Conservation (phyloP, 2,113 vertebrate species). For the Passer montanus region DNA sequence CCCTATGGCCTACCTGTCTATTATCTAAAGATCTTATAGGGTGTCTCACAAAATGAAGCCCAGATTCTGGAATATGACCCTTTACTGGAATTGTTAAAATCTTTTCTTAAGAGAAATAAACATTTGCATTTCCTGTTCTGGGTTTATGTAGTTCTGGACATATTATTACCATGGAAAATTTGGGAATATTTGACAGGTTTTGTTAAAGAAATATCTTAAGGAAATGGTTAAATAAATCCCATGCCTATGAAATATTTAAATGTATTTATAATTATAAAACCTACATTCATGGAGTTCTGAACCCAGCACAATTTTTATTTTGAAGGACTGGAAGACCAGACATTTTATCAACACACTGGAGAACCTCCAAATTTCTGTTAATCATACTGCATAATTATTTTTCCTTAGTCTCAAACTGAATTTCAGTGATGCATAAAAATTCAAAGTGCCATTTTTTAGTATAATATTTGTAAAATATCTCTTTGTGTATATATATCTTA, state of each 20-base stretch:
- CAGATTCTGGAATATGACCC: background rate
- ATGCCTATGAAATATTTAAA: background rate
- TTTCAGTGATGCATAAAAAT: background rate
- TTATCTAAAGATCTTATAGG: background rate
- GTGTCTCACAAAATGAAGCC: background rate
- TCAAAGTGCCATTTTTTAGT: background rate
- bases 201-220: background rate
- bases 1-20: background rate
- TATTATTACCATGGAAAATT: background rate
- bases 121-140: background rate
- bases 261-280: background rate
- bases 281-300: background rate
- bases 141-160: background rate
- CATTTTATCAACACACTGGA: background rate
- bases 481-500: background rate
- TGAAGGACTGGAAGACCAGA: conserved; percentile 4
- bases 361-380: background rate
- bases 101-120: background rate
- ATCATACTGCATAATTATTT: background rate
- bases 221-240: background rate
- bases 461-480: background rate
- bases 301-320: background rate
- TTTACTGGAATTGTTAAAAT: background rate
- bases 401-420: background rate
- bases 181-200: background rate